Base-by-base conservation (phyloP, 2,797 vertebrate species). In the Spheniscus humboldti region DNA sequence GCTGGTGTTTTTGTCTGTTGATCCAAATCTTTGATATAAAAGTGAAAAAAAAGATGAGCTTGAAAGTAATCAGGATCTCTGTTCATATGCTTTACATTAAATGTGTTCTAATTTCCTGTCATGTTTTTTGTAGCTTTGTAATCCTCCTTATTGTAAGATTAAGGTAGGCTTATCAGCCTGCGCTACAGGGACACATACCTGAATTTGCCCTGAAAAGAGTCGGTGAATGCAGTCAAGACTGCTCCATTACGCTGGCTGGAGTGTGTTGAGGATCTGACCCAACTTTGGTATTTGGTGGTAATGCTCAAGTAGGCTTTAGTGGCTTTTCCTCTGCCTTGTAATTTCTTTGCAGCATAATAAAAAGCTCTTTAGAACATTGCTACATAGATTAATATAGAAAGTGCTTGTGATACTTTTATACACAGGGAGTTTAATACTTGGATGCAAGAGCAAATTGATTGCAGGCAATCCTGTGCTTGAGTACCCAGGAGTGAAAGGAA, bases 371-470 rank as follows among this genome's bases (percentile, higher is more conserved):
- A 97, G 97, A 97, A 98, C 95, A 92, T 74, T 77, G 91, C 96
- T 97, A 95, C 92, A 62, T 95, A 96, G 95, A 97, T 97, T 98
- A 97, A 96, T 96, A 96, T 95, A 97, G 97, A 98, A 98, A 98
- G 97, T 97, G 96, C 95, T 97, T 96, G 96, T 91, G 96, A 94
- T 98, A 97, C 91, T 97, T 98, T 97, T 96, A 96, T 97, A 96
- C 87, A 86, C 95, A 92, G 88, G 78, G 96, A 97, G 94, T 96
- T 97, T 97, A 98, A 96, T 97, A 94, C 87, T 91, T 90, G 93
- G 86, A 96, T 98, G 89, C 97, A 96, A 97, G 96, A 97, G 95
- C 94, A 98, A 98, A 98, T 98, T 98, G 97, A 98, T 97, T 98
- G 97, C 97, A 97, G 97, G 94, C 97, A 98, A 94, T 98, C 97